Evolutionary conservation across 2,797 vertebrate genomes (phyloP).

Genomic region (Chaunax sp.): DNA sequence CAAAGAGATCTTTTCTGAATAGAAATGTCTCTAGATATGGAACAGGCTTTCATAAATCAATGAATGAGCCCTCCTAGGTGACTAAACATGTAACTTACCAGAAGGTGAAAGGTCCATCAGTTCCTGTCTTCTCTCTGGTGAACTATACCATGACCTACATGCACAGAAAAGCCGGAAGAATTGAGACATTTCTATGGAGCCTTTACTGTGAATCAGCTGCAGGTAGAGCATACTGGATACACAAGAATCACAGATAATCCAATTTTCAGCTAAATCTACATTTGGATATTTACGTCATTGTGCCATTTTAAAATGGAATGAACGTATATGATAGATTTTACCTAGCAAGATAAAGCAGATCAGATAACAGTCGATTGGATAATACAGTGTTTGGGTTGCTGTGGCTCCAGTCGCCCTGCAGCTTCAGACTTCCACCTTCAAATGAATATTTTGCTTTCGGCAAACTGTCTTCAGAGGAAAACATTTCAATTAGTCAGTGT

Average conservation of each 20-base stretch:
- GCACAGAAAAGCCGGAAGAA: neutral
- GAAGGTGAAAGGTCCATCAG: neutral
- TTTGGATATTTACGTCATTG: neutral
- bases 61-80: neutral
- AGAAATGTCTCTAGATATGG: neutral
- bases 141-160: neutral
- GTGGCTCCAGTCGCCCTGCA: neutral
- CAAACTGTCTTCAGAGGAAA: no score
- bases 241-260: neutral
- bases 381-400: neutral
- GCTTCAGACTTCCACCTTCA: neutral
- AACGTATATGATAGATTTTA: neutral
- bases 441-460: no score
- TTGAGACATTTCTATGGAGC: neutral
- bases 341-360: neutral
- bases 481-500: no score
- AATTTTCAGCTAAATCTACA: neutral
- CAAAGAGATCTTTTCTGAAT: constrained; percentile 17
- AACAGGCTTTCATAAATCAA: neutral
- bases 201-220: neutral
- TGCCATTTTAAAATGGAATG: neutral
- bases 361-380: constrained; percentile 22
- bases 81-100: neutral
- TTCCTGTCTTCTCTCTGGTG: neutral
- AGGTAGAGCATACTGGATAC: neutral